Base-by-base conservation (phyloP, 2,888 invertebrate genomes). In the Ashinkailepas kermadecensis region DNA sequence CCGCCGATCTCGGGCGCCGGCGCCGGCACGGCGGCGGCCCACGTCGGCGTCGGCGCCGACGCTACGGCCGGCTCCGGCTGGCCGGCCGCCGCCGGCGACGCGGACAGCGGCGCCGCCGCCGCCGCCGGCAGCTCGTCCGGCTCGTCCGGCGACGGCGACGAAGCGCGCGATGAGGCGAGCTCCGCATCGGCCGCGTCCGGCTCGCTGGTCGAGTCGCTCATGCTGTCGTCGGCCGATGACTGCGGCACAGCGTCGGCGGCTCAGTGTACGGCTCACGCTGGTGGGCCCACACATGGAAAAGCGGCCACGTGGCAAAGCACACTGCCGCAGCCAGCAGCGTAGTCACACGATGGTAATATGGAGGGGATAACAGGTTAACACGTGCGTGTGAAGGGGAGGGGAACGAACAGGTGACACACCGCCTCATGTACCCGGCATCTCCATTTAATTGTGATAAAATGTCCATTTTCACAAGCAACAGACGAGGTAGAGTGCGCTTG, bases 181-280 rank as follows among this genome's bases (percentile, higher is more conserved):
- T 56, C 74, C 11, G 21, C 56, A 8, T 74, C 74, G 56, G 74
- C 74, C 1, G 56, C 54, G 54, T 74, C 74, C 54, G 7, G 74
- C 56, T 74, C 74, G 56, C 74, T 74, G 54, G 74, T 56, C 54
- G 54, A 56, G 56, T 74, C 74, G 74, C 74, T 74, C 18, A 74
- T n/a, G n/a, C 74, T 74, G 74, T 74, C 74, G 21, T 74, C 74
- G 21, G 23, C 54, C 0, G 74, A 74, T 2, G 74, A 56, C 74
- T 74, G 74, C 13, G n/a, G n/a, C 21, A 18, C n/a, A 64, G n/a
- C 9, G 39, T 39, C 39, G 21, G 18, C n/a, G 21, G 21, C 10
- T 64, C 64, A n/a, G 64, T 64, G 39, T 39, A 39, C 39, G 39
- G 39, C 39, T 39, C 39, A 39, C 4, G 39, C 39, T 39, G 1